phyloP scores from a whole-genome alignment of 1,140 invertebrate species.

The Musca domestica region DNA sequence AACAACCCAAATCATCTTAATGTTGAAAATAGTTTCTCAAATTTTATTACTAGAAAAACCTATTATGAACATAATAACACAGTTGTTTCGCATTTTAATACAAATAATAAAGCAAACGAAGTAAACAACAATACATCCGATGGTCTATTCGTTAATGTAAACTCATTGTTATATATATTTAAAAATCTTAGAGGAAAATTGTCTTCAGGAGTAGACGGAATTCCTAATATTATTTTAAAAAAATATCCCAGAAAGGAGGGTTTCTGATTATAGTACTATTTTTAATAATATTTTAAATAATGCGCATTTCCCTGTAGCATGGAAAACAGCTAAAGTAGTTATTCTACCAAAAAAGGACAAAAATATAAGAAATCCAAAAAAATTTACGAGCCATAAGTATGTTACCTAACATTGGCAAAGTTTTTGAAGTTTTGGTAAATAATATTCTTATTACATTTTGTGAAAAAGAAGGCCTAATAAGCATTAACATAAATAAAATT shows the following conservation, averaged over 20 bases:
- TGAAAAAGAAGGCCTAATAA: no score
- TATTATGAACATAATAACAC: not conserved
- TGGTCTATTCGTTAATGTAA: no score
- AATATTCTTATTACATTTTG: no score
- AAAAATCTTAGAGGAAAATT: slow-evolving; percentile 2
- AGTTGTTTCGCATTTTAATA: not conserved
- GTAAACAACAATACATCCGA: no score
- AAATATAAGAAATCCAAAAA: not conserved
- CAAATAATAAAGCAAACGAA: not conserved
- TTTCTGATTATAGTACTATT: not conserved
- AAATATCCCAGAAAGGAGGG: not conserved
- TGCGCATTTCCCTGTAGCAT: not conserved
- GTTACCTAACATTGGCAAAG: no score
- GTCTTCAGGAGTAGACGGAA: not conserved
- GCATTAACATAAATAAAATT: not conserved
- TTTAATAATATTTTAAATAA: slow-evolving; percentile 12
- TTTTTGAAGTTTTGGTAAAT: no score
- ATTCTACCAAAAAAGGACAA: slow-evolving; percentile 10
- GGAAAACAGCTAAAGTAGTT: slow-evolving; percentile 3
- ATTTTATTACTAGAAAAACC: slow-evolving; percentile 1
- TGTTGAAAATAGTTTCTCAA: not conserved
- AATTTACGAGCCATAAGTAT: slow-evolving; percentile 9
- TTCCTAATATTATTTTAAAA: not conserved
- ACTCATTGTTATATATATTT: not conserved
- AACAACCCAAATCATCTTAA: not conserved